Percentiles rank a stretch among this genome's conserved stretches.
Conservation (phyloP, 1,140 invertebrate species). For the Zaprionus taronus region DNA sequence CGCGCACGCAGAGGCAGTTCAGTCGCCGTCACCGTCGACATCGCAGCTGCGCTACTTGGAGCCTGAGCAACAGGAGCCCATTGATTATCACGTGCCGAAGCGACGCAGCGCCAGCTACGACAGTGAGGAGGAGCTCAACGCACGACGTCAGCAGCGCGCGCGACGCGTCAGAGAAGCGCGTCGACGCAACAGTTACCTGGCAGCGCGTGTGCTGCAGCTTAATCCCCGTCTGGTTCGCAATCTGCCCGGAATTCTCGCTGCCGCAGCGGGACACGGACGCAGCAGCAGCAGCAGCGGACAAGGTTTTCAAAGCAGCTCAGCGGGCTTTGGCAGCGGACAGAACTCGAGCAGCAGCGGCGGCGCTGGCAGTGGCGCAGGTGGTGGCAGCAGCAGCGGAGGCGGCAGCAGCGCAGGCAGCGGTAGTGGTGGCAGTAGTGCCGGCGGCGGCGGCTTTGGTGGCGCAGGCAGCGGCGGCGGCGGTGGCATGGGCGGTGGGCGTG, state of each 20-base stretch:
- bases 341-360: constrained; percentile 70
- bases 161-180: constrained; percentile 72
- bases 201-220: constrained; percentile 74
- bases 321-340: constrained; percentile 55
- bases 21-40: not conserved
- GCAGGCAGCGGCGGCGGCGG: constrained; percentile 88
- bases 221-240: constrained; percentile 84
- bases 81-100: constrained; percentile 94
- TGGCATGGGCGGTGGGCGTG: constrained; percentile 89
- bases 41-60: constrained; percentile 81
- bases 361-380: constrained; percentile 85
- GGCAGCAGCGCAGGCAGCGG: constrained; percentile 86
- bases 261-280: constrained; percentile 91
- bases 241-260: constrained; percentile 86
- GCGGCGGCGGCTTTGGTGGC: constrained; percentile 85
- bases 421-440: constrained; percentile 77
- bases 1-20: constrained; percentile 70
- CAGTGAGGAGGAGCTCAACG: constrained; percentile 84
- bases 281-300: constrained; percentile 85
- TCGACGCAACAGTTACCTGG: constrained; percentile 74
- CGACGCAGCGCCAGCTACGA: constrained; percentile 89
- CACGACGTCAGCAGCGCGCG: constrained; percentile 63
- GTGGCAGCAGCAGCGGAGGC: constrained; percentile 84
- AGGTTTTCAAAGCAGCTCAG: constrained; percentile 75
- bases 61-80: constrained; percentile 92